Evolutionary conservation across 2,113 vertebrate genomes (phyloP).

Genomic region (Phylloscopus whistleri): DNA sequence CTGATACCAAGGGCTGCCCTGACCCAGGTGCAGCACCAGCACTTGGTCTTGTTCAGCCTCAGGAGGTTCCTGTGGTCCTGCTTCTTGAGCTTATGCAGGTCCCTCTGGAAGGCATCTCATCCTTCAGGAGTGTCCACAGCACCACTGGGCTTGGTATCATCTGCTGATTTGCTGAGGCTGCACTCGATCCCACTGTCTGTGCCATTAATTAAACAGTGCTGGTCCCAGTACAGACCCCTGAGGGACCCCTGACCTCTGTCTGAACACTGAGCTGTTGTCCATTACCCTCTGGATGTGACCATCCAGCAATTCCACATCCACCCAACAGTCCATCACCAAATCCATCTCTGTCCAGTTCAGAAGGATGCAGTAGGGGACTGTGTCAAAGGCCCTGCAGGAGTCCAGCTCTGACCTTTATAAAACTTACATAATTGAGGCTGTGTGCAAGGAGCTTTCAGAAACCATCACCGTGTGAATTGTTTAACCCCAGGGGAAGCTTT

Average conservation of each 20-base stretch:
- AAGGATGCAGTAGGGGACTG: neutral
- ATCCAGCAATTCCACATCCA: neutral
- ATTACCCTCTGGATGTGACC: neutral
- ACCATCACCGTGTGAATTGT: neutral
- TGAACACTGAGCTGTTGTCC: neutral
- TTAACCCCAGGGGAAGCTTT: neutral
- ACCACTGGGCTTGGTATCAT: neutral
- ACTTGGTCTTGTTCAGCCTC: neutral
- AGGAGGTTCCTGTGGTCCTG: fast-evolving
- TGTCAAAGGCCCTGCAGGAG: neutral
- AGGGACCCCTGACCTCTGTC: neutral
- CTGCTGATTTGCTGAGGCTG: neutral
- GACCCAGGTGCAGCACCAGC: neutral
- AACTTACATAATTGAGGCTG: neutral
- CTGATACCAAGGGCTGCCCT: neutral
- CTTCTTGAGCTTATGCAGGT: neutral
- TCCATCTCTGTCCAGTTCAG: neutral
- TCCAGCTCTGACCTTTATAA: slow-evolving; percentile 1
- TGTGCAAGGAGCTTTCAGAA: neutral
- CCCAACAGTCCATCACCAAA: neutral
- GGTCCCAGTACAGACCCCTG: neutral
- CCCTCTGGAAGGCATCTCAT: neutral
- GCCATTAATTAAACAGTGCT: neutral
- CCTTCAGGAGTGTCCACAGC: neutral
- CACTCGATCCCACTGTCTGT: neutral